Conservation (phyloP, 2,113 vertebrate genomes). For the Poeciliopsis retropinna region DNA sequence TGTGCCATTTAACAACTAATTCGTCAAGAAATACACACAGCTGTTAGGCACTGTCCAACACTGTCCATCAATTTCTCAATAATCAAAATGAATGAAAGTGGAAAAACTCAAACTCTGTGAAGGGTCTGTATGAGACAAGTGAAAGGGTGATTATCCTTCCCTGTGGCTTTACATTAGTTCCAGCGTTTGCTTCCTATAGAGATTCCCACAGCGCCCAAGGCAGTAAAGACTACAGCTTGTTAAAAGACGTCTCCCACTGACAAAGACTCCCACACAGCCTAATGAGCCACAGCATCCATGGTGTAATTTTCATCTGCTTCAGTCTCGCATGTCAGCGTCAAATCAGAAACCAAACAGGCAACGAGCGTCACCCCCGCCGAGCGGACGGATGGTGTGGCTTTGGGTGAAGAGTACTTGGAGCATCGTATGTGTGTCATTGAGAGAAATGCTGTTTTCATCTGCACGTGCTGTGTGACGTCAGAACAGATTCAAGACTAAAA, state of each 20-base stretch:
- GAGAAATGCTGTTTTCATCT: conserved; percentile 10
- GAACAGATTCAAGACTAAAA: conserved; percentile 60
- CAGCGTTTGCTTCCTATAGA: conserved; percentile 40
- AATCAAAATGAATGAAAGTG: too few relatives aligned
- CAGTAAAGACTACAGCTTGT: conserved; percentile 42
- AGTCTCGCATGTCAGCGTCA: conserved; percentile 37
- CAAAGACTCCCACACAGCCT: conserved; percentile 36
- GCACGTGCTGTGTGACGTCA: conserved; percentile 40
- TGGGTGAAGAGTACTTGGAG: conserved; percentile 3
- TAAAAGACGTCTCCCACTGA: conserved; percentile 47
- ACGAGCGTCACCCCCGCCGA: conserved; percentile 2
- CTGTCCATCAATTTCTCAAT: background rate
- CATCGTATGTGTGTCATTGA: conserved; percentile 5
- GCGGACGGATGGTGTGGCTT: background rate
- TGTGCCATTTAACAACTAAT: background rate
- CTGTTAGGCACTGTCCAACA: background rate
- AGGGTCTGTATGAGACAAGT: conserved; percentile 18
- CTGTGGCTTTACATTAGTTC: conserved; percentile 49
- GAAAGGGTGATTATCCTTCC: conserved; percentile 34
- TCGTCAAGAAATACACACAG: background rate
- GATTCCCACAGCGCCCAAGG: conserved; percentile 32
- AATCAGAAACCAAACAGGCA: conserved; percentile 43
- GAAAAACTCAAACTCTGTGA: background rate
- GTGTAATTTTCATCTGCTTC: conserved; percentile 51
- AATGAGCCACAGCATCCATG: conserved; percentile 55